A percentile compares a stretch with the other conserved stretches of the same genome.
Evolutionary conservation across 2,888 invertebrate genomes (phyloP).

Genomic region (Neoaliturus tenellus): DNA sequence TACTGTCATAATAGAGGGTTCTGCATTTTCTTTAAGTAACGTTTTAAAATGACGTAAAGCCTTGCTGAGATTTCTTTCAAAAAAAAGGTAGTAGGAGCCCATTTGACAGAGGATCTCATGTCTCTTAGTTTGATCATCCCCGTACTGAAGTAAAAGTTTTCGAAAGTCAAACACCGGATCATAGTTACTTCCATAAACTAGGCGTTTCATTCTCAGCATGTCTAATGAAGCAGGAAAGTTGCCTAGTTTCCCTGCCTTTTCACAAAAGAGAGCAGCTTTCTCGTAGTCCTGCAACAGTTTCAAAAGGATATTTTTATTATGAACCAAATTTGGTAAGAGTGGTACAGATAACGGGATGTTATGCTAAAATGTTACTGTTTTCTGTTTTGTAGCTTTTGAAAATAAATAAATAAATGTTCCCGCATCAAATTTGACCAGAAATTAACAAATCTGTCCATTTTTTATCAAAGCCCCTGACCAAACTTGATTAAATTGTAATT

Average conservation of each 20-base stretch:
- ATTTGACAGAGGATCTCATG: slow-evolving; percentile 38
- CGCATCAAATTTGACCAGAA: too few species aligned
- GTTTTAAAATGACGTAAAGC: slow-evolving; percentile 38
- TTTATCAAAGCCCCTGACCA: too few species aligned
- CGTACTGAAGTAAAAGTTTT: slow-evolving; percentile 31
- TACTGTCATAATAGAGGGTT: slow-evolving; percentile 4
- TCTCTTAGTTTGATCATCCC: not conserved
- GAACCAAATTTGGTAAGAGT: too few species aligned
- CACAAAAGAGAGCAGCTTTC: slow-evolving; percentile 34
- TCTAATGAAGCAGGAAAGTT: slow-evolving; percentile 44
- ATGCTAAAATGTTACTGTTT: too few species aligned
- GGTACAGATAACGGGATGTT: too few species aligned
- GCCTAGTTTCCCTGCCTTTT: slow-evolving; percentile 33
- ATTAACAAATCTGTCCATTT: too few species aligned
- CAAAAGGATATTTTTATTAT: too few species aligned
- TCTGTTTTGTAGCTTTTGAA: too few species aligned
- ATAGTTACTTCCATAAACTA: slow-evolving; percentile 32
- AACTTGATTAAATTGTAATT: too few species aligned
- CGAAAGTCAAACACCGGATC: slow-evolving; percentile 42
- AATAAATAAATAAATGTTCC: too few species aligned
- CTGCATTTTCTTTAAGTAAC: slow-evolving; percentile 1
- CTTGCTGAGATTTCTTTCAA: not conserved
- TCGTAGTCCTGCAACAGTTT: slow-evolving; percentile 46
- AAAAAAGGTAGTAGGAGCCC: slow-evolving; percentile 45
- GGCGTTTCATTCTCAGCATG: slow-evolving; percentile 29